Evolutionary conservation across 2,113 vertebrate species (phyloP), one percentile per base, ranked within the genome.

Genomic region (Chrysemys picta): DNA sequence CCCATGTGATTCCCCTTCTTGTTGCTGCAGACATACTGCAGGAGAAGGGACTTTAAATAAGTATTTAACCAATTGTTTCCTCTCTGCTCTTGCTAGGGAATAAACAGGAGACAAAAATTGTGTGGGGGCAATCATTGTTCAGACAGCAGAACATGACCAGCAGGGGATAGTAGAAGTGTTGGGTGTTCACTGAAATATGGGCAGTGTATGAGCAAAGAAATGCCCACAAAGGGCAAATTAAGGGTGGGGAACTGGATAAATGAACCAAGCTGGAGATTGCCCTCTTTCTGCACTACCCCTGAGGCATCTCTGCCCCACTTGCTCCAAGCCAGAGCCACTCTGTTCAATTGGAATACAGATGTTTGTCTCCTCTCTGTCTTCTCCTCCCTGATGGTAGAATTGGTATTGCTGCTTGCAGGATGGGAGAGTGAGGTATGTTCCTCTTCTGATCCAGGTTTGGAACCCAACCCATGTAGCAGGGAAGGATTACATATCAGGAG

Each of bases 251-350:
- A 47, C 62, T 75, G 13, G 80, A 90, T 90, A 90, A 95, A 84
- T 87, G 78, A 88, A 75, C 90, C 57, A 85, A 69, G 49, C 89
- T 89, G 90, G 90, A 83, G 52, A 72, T 76, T 88, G 88, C 89
- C 89, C 72, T 54, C 47, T 47, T 31, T 69, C 80, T 53, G 53
- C 87, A 82, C 75, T 90, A 80, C 84, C 89, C 86, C 50, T 79
- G 81, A 50, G 83, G 50, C 85, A 92, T n/a, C 82, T 93, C 79
- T 80, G 94, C 91, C 84, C 92, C 84, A 50, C 82, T 94, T 91
- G 47, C 76, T 91, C 95, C 94, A 88, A 89, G 78, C 93, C 79
- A 45, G 87, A 54, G 24, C 87, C 92, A 38, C n/a, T 94, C 81
- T 87, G 22, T 96, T 96, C 85, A 87, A 84, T 88, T 93, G 76